Evolutionary conservation across 2,888 invertebrate genomes (phyloP).

Genomic region (Dryocosmus kuriphilus): DNA sequence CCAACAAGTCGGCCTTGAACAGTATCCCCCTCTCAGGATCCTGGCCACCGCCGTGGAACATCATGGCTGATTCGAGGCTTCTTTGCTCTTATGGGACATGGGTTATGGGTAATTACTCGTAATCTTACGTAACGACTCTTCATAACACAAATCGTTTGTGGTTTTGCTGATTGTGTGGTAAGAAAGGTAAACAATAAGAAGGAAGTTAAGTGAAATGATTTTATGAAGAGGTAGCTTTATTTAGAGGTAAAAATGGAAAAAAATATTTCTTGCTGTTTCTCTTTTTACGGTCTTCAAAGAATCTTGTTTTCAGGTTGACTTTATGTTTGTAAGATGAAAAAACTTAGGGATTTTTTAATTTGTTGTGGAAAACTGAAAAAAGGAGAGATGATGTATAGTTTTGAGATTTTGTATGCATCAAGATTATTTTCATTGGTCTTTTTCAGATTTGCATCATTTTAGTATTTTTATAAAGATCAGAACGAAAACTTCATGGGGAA

Average conservation of each 20-base stretch:
- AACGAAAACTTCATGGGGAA: too few species aligned
- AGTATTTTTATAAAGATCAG: too few species aligned
- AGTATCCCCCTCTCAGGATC: slow-evolving; percentile 54
- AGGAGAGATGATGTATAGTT: too few species aligned
- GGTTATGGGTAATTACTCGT: slow-evolving; percentile 53
- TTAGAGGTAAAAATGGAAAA: not conserved
- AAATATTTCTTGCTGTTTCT: too few species aligned
- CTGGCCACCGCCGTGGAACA: slow-evolving; percentile 44
- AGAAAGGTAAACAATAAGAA: slow-evolving; percentile 9
- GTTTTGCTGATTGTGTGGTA: slow-evolving; percentile 14
- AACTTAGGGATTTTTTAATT: too few species aligned
- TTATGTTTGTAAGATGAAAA: too few species aligned
- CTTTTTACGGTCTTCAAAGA: too few species aligned
- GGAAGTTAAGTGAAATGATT: not conserved
- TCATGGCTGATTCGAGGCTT: slow-evolving; percentile 70
- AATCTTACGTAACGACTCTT: slow-evolving; percentile 53
- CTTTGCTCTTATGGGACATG: slow-evolving; percentile 54
- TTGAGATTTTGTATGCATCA: too few species aligned
- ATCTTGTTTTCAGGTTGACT: too few species aligned
- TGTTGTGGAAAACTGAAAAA: too few species aligned
- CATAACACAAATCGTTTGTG: slow-evolving; percentile 16
- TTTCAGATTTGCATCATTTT: too few species aligned
- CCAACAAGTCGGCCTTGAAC: slow-evolving; percentile 73
- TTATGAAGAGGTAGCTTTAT: not conserved
- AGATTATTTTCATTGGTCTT: too few species aligned